phyloP scores from a whole-genome alignment of 1,140 invertebrate genomes.

The Tetraneura akinire region DNA sequence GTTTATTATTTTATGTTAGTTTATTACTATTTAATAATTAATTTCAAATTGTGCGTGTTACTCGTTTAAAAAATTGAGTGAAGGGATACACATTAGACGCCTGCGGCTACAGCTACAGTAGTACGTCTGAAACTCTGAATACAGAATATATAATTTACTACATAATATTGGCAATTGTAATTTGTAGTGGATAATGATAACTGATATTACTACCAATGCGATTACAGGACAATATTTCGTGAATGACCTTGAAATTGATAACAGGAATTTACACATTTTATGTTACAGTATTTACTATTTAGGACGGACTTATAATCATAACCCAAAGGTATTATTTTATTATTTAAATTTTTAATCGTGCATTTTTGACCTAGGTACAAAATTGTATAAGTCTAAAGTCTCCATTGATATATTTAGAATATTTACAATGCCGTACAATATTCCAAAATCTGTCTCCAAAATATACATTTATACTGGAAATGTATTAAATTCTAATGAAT shows the following conservation, averaged over 20 bases:
- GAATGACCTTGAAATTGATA: conserved; percentile 38
- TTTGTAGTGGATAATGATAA: neutral
- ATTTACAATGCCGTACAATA: conserved; percentile 48
- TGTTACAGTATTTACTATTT: no score
- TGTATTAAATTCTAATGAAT: conserved; percentile 77
- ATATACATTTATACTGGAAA: conserved; percentile 79
- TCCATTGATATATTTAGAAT: no score
- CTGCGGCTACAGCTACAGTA: no score
- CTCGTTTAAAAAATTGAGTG: no score
- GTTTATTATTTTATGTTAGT: no score
- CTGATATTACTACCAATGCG: neutral
- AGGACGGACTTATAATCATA: neutral
- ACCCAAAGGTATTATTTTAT: neutral
- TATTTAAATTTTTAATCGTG: neutral
- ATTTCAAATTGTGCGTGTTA: no score
- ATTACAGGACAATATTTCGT: conserved; percentile 8
- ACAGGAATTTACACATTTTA: neutral
- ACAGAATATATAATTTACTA: no score
- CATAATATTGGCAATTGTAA: no score
- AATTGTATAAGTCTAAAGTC: neutral
- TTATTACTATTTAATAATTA: no score
- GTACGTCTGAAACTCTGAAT: no score
- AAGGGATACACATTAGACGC: no score
- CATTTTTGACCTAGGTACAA: neutral
- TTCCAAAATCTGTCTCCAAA: conserved; percentile 54